Conservation (phyloP, 2,797 vertebrate species). For the Phrynocephalus forsythii region DNA sequence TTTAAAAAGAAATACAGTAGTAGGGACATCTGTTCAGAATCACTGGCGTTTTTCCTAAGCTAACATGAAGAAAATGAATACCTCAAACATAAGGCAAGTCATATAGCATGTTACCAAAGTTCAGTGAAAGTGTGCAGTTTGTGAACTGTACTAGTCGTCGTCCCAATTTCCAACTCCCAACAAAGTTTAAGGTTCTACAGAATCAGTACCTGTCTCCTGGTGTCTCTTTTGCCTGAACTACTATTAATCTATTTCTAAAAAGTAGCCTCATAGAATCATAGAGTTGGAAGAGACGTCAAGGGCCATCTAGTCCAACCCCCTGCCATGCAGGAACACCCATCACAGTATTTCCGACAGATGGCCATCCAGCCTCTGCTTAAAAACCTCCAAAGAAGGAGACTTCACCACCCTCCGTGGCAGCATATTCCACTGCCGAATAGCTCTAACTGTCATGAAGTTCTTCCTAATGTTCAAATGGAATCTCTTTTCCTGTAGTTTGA, state of each 20-base stretch:
- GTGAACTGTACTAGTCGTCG: not conserved
- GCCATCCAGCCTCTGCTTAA: no score
- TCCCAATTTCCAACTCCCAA: not conserved
- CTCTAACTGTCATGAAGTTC: no score
- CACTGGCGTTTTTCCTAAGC: not conserved
- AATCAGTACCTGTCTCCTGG: not conserved
- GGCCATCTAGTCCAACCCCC: no score
- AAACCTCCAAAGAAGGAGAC: no score
- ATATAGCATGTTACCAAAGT: not conserved
- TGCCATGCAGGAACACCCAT: no score
- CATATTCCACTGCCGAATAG: no score
- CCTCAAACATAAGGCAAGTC: not conserved
- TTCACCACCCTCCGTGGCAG: no score
- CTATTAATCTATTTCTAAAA: not conserved
- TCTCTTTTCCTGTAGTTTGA: no score
- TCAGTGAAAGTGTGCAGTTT: not conserved
- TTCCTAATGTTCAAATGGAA: no score
- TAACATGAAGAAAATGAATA: not conserved
- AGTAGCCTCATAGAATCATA: not conserved
- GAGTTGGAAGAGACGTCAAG: no score
- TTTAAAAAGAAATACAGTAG: not conserved
- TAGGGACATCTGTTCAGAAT: not conserved
- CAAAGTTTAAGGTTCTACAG: not conserved
- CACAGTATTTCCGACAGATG: no score
- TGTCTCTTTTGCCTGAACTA: no score